A percentile compares a stretch with the other conserved stretches of the same genome.
phyloP scores from a whole-genome alignment of 2,113 vertebrate genomes.

The Beaufortia kweichowensis region DNA sequence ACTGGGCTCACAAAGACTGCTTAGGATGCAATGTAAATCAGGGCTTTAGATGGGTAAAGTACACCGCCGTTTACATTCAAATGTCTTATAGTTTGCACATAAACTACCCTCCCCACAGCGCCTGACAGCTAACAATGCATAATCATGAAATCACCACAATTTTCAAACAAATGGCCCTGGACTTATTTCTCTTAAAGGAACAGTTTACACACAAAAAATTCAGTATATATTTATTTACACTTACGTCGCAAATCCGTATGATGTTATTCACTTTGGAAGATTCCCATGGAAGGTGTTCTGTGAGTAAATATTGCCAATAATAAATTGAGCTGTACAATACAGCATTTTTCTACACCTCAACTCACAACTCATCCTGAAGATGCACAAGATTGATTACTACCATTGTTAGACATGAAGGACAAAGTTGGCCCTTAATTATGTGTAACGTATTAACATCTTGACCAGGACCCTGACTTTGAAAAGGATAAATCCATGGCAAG shows the following conservation, averaged over 20 bases:
- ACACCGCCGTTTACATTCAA: constrained; percentile 70
- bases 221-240: too few relatives aligned
- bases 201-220: not conserved
- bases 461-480: constrained; percentile 74
- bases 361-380: constrained; percentile 68
- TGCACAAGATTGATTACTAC: constrained; percentile 71
- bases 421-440: constrained; percentile 75
- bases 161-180: constrained; percentile 13
- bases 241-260: too few relatives aligned
- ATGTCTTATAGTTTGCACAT: constrained; percentile 60
- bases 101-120: constrained; percentile 44
- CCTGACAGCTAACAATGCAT: constrained; percentile 52
- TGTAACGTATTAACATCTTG: constrained; percentile 76
- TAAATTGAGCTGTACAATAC: constrained; percentile 46
- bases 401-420: constrained; percentile 68
- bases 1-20: constrained; percentile 77
- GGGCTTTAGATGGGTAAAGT: constrained; percentile 80
- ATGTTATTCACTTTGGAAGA: too few relatives aligned
- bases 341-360: constrained; percentile 68
- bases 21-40: constrained; percentile 90
- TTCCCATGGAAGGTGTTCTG: too few relatives aligned
- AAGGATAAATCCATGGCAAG: constrained; percentile 68
- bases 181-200: constrained; percentile 4
- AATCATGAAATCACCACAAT: constrained; percentile 27
- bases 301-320: too few relatives aligned